Evolutionary conservation across 2,113 vertebrate species (phyloP), one percentile per base, ranked within the genome.

Genomic region (Cyanoramphus novaezelandiae): DNA sequence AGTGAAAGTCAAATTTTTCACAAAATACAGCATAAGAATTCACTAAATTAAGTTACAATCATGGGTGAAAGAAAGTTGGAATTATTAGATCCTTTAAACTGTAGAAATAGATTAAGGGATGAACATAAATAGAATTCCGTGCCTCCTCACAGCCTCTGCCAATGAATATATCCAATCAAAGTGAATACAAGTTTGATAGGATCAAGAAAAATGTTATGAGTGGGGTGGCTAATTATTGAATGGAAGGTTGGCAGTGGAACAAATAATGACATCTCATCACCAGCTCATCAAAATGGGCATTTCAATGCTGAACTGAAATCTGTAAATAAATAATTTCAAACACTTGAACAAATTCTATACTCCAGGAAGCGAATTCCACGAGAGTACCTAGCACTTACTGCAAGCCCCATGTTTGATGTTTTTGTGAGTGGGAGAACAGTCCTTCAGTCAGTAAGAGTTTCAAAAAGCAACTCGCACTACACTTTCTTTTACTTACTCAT

Each of bases 161-260:
- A 78, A 81, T 68, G 60, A 94, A 90, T 62, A 86, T 92, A 81
- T 77, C 82, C 76, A 95, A 69, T 82, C 93, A 81, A 95, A 96
- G 60, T 78, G 68, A 92, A 94, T 52, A 68, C 21, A 71, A 75
- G 37, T 50, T 52, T 93, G 85, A 94, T 60, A 82, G 52, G 57
- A 91, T 92, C 89, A 87, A 87, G 52, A 72, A 92, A 93, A 68
- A 82, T 65, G 29, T 82, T 91, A 35, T 59, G 15, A 57, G 62
- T 69, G 27, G 18, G 47, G 62, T 82, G 65, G 44, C 43, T 84
- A 86, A 92, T 92, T 87, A 84, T 19, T 95, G 86, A 87, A 79
- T 80, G 71, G 69, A 83, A 91, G 33, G 33, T 50, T 96, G 46
- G 18, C 72, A 81, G 49, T 76, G 62, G 37, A 92, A 88, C 70